Percentiles rank a stretch among this genome's conserved stretches.
These are phyloP conservation scores for Megalopta genalis DNA, from an alignment of 1,140 invertebrate species.

Conservation along the genomic window DNA sequence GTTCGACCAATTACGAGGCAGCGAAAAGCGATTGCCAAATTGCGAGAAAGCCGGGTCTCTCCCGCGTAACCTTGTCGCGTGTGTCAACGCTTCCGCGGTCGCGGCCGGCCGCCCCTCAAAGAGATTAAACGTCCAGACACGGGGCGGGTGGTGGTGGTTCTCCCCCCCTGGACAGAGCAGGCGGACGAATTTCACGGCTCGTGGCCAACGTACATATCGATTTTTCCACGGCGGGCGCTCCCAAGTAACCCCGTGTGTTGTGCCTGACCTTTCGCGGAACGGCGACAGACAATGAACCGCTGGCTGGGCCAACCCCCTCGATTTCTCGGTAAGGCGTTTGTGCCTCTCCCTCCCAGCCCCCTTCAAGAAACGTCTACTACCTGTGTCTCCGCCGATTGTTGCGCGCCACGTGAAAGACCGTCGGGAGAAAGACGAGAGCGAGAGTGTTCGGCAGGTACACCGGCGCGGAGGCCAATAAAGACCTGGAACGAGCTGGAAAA, in stretches of 20 bases:
- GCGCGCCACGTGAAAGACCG: too few species aligned
- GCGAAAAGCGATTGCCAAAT: too few species aligned
- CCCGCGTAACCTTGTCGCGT: too few species aligned
- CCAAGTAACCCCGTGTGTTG: not conserved
- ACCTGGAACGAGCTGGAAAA: slow-evolving; percentile 24
- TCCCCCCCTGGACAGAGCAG: not conserved
- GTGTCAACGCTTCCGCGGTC: too few species aligned
- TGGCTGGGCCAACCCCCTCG: not conserved
- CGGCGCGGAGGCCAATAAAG: not conserved
- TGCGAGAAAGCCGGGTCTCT: too few species aligned
- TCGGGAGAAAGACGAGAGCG: not conserved
- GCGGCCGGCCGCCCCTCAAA: too few species aligned
- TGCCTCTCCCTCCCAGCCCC: too few species aligned
- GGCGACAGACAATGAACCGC: not conserved
- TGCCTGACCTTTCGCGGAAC: slow-evolving; percentile 37
- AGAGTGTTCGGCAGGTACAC: slow-evolving; percentile 29
- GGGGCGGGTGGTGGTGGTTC: too few species aligned
- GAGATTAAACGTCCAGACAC: too few species aligned
- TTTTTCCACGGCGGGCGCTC: slow-evolving; percentile 48
- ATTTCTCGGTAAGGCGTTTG: not conserved
- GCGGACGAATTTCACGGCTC: slow-evolving; percentile 13
- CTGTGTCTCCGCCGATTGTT: not conserved
- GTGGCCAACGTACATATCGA: slow-evolving; percentile 68
- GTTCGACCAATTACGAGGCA: too few species aligned
- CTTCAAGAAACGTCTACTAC: not conserved